Base-by-base conservation (phyloP, 2,113 vertebrate species). In the Ictalurus punctatus region DNA sequence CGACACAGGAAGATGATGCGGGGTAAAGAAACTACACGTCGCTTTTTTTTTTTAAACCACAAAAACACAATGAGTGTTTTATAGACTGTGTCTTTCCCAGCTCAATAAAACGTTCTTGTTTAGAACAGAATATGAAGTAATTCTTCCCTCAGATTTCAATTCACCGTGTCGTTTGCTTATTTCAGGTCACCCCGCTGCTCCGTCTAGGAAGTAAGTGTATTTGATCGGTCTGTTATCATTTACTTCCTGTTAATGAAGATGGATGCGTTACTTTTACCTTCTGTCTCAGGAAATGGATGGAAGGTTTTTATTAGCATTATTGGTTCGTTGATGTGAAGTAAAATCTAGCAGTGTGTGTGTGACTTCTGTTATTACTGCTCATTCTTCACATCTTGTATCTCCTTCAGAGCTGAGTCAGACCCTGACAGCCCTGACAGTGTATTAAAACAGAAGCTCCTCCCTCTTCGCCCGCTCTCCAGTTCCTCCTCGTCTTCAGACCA, bases 391-490 rank as follows among this genome's bases (percentile, higher is more conserved):
- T 37, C 56, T 10, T n/a, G 25, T 74, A 14, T 89, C 73, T 84
- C 40, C 58, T 52, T 80, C 93, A 96, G 95, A 90, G 92, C 92
- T 89, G 91, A 90, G 90, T 92, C 95, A 86, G 90, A 91, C 92
- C 88, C 95, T 87, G 89, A 89, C 95, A 99, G 97, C 95, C 96
- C 97, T 82, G 97, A 97, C 95, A 97, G 97, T 90, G 90, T 97
- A 90, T 52, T 96, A 93, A 99, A 98, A 94, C 95, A 97, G 94
- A 97, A 96, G 91, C 95, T 98, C 80, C 97, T 97, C 87, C 95
- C 94, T 0, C 95, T 96, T 59, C 95, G 92, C 85, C 54, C 90
- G 78, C 90, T 91, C 85, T 94, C 94, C 87, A 93, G 91, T 90
- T 92, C 91, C 71, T 93, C 94, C 80, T 92, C 93, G 79, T 91